Evolutionary conservation across 2,113 vertebrate genomes (phyloP), one percentile per base, ranked within the genome.

Genomic region (Talpa occidentalis): DNA sequence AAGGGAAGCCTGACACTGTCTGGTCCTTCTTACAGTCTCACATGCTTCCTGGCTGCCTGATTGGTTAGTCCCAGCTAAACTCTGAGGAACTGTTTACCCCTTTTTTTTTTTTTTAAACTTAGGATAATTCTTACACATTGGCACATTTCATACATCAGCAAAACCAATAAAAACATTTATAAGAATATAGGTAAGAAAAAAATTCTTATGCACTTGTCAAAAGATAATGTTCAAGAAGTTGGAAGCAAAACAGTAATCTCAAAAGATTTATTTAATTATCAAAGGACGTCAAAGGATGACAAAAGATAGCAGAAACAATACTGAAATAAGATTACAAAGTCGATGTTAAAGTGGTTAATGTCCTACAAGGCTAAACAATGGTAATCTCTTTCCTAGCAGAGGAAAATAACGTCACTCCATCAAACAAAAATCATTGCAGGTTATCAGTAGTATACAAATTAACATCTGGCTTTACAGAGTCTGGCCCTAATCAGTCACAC

Each of bases 141-240:
- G 42, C 35, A 37, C 7, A 64, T 64, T 22, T 56, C 54, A 28
- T 22, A 44, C 35, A 69, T 47, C 10, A 62, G 52, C 42, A 87
- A 82, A 88, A 62, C 69, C 10, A 87, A 67, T 44, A 42, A 85
- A 84, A 79, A 62, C 21, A 76, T 86, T 30, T 86, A 26, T 30
- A 30, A 85, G 47, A 59, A 21, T 5, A 35, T 10, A 6, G 6
- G 2, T 72, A 66, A 74, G 88, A 86, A 70, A 52, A 52, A 84
- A 80, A 69, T 60, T 81, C 69, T 86, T 1, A 22, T 47, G 21
- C 42, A 91, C 6, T n/a, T 77, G 30, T 47, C 91, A 67, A 42
- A 90, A 44, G 64, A 93, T 80, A 72, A 62, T 56, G 73, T 93
- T 85, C 56, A 40, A 56, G 40, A 67, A 84, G 30, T 89, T 70